Percentiles rank a stretch among this genome's conserved stretches.
Evolutionary conservation across 2,888 invertebrate genomes (phyloP).

Genomic region (Galerucella calmariensis): DNA sequence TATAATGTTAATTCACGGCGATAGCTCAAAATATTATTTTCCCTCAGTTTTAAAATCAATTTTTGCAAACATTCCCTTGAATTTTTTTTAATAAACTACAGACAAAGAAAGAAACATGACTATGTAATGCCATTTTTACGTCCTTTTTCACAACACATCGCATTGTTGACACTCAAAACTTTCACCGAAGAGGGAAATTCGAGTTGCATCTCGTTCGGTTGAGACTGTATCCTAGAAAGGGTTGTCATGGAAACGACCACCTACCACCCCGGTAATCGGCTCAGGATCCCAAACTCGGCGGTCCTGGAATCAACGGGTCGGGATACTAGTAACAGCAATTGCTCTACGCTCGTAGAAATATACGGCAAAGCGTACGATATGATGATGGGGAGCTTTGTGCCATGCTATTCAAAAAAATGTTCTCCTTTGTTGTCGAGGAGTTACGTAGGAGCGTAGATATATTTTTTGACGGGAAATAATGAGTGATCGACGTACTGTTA

Average conservation of each 20-base stretch:
- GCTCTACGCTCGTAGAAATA: constrained; percentile 20
- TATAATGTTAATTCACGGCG: too few species aligned
- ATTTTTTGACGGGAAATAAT: neutral
- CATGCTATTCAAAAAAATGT: constrained; percentile 26
- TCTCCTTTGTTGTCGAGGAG: constrained; percentile 3
- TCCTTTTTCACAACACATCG: too few species aligned
- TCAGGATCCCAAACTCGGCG: constrained; percentile 46
- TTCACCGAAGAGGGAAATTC: constrained; percentile 15
- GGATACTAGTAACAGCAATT: constrained; percentile 11
- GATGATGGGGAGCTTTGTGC: constrained; percentile 29
- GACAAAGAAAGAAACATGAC: too few species aligned
- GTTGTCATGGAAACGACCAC: constrained; percentile 52
- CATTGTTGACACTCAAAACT: neutral
- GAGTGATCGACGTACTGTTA: neutral
- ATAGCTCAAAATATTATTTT: too few species aligned
- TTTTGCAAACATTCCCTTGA: too few species aligned
- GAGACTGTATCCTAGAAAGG: constrained; percentile 33
- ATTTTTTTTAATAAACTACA: too few species aligned
- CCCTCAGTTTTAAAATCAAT: too few species aligned
- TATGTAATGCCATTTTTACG: too few species aligned
- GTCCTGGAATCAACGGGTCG: constrained; percentile 26
- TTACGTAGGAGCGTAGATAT: neutral
- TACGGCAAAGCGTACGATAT: constrained; percentile 11
- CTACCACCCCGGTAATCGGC: constrained; percentile 60
- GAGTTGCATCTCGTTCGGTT: constrained; percentile 30